Conservation (phyloP, 2,888 invertebrate genomes). For the Volucella inflata region DNA sequence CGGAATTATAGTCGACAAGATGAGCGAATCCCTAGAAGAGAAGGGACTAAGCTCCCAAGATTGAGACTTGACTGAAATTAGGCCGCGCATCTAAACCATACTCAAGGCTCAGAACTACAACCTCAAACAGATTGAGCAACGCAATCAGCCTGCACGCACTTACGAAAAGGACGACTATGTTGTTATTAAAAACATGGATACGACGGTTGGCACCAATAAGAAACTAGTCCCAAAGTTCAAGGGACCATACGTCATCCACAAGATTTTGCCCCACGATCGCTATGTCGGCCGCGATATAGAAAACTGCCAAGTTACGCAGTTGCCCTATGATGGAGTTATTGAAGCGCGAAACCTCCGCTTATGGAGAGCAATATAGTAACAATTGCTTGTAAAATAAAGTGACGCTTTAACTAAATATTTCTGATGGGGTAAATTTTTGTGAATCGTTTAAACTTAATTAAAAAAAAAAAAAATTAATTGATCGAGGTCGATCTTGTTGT, state of each 20-base stretch:
- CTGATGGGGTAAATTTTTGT: too few relatives aligned
- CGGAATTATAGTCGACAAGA: too few relatives aligned
- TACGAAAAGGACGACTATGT: constrained; percentile 74
- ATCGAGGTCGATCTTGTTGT: too few relatives aligned
- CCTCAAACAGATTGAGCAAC: constrained; percentile 11
- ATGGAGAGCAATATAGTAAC: not conserved
- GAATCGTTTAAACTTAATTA: too few relatives aligned
- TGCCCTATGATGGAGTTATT: constrained; percentile 61
- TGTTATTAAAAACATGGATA: constrained; percentile 76
- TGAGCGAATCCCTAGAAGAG: too few relatives aligned
- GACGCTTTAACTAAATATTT: too few relatives aligned
- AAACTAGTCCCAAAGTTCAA: constrained; percentile 22
- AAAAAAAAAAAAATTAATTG: too few relatives aligned
- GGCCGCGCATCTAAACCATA: too few relatives aligned
- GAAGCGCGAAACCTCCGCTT: not conserved
- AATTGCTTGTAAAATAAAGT: too few relatives aligned
- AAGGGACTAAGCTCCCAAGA: too few relatives aligned
- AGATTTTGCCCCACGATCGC: constrained; percentile 76
- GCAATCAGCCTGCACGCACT: constrained; percentile 13
- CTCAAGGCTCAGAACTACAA: constrained; percentile 59
- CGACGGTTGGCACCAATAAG: constrained; percentile 36
- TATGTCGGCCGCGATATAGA: constrained; percentile 76
- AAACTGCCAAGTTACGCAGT: constrained; percentile 76
- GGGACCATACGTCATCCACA: constrained; percentile 68
- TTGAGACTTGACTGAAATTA: too few relatives aligned